Conservation (phyloP, 2,113 vertebrate genomes). For the Jaculus jaculus region DNA sequence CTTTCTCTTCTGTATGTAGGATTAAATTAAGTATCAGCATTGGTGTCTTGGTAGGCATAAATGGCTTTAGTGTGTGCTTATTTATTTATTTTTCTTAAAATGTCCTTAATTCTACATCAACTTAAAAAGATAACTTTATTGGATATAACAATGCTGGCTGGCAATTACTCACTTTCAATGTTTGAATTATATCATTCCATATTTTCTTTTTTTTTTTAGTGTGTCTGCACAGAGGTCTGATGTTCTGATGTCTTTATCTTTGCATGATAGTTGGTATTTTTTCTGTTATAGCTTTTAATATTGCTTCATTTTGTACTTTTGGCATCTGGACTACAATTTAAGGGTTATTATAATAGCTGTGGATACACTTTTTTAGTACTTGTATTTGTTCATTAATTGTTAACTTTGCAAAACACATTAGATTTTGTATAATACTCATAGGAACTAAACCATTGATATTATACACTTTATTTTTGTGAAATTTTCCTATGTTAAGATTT, state of each 20-base stretch:
- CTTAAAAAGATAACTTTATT: neutral
- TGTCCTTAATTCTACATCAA: neutral
- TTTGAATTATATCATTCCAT: neutral
- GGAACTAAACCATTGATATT: neutral
- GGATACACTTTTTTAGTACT: neutral
- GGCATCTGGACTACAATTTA: neutral
- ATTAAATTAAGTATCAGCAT: neutral
- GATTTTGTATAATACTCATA: neutral
- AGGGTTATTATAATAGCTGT: neutral
- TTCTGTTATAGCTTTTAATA: neutral
- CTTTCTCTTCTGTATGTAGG: neutral
- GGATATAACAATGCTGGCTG: neutral
- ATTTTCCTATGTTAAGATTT: neutral
- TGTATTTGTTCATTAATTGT: neutral
- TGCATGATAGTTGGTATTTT: no score
- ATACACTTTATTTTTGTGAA: neutral
- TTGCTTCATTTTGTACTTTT: neutral
- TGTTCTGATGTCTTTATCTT: neutral
- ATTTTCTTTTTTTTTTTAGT: no score
- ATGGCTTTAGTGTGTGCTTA: neutral
- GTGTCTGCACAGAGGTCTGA: neutral
- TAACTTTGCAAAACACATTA: neutral
- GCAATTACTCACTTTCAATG: neutral
- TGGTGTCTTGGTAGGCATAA: neutral
- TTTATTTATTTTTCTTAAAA: no score